phyloP scores from a whole-genome alignment of 2,888 invertebrate species.

The Nemapogon koenigi region DNA sequence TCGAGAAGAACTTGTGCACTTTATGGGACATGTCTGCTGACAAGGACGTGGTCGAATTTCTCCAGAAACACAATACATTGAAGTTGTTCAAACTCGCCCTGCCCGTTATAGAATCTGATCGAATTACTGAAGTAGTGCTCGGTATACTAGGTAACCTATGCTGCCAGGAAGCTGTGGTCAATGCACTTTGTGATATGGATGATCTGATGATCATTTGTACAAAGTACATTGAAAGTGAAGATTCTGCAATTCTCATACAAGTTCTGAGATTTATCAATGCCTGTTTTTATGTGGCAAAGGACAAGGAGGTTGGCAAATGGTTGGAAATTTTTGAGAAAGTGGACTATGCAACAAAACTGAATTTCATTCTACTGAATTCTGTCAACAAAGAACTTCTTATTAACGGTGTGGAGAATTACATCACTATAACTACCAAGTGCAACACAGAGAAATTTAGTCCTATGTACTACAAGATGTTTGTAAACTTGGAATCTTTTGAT shows the following conservation, averaged over 20 bases:
- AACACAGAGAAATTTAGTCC: slow-evolving; percentile 31
- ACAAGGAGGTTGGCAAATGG: slow-evolving; percentile 47
- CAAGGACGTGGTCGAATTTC: slow-evolving; percentile 73
- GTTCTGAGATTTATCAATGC: slow-evolving; percentile 71
- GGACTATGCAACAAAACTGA: slow-evolving; percentile 64
- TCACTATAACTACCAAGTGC: slow-evolving; percentile 57
- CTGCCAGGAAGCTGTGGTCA: slow-evolving; percentile 68
- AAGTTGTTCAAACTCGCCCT: slow-evolving; percentile 68
- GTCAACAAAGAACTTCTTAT: slow-evolving; percentile 67
- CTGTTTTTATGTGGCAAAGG: slow-evolving; percentile 47
- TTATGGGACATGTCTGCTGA: slow-evolving; percentile 89
- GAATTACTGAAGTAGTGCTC: slow-evolving; percentile 80
- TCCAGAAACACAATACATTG: slow-evolving; percentile 72
- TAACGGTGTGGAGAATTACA: slow-evolving; percentile 66
- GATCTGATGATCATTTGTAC: slow-evolving; percentile 64
- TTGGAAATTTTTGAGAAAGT: slow-evolving; percentile 49
- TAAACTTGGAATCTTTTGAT: slow-evolving; percentile 33
- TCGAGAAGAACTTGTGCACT: slow-evolving; percentile 78
- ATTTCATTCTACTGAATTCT: slow-evolving; percentile 78
- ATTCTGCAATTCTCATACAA: slow-evolving; percentile 76
- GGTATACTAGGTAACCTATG: slow-evolving; percentile 88
- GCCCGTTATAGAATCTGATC: slow-evolving; percentile 61
- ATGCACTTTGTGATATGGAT: slow-evolving; percentile 60
- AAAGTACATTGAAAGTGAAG: slow-evolving; percentile 66
- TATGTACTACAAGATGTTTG: slow-evolving; percentile 40